These are phyloP conservation scores for Clanis bilineata DNA, from an alignment of 2,888 invertebrate genomes.

Conservation along the genomic window DNA sequence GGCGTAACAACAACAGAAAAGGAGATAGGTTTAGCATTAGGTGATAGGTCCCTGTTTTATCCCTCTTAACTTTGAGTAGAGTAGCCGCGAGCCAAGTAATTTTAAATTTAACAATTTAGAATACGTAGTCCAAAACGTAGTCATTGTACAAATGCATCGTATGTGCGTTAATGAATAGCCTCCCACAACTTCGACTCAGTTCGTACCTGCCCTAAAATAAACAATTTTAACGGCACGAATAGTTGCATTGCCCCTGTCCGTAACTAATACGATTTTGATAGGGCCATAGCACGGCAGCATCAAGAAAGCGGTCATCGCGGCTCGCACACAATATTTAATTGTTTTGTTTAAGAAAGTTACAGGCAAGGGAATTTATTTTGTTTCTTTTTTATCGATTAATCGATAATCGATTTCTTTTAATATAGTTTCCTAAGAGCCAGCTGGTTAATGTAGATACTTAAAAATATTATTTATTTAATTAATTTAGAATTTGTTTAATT, in stretches of 20 bases:
- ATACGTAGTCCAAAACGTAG: too few species aligned
- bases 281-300: slow-evolving; percentile 28
- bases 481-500: too few species aligned
- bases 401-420: too few species aligned
- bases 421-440: too few species aligned
- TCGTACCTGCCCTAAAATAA: not conserved
- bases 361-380: not conserved
- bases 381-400: not conserved
- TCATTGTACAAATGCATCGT: not conserved
- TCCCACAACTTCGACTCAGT: not conserved
- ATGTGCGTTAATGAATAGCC: not conserved
- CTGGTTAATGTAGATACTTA: too few species aligned
- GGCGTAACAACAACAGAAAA: too few species aligned
- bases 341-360: slow-evolving; percentile 7
- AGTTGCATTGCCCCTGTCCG: slow-evolving; percentile 47
- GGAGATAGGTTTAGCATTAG: too few species aligned
- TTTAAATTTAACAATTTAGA: too few species aligned
- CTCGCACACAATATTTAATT: slow-evolving; percentile 13
- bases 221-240: slow-evolving; percentile 18
- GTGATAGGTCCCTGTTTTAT: too few species aligned
- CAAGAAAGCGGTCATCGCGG: slow-evolving; percentile 25
- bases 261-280: slow-evolving; percentile 59
- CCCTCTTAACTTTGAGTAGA: too few species aligned
- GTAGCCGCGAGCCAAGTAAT: too few species aligned
- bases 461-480: too few species aligned